Evolutionary conservation across 2,888 invertebrate genomes (phyloP).

Genomic region (Chloromyia formosa): DNA sequence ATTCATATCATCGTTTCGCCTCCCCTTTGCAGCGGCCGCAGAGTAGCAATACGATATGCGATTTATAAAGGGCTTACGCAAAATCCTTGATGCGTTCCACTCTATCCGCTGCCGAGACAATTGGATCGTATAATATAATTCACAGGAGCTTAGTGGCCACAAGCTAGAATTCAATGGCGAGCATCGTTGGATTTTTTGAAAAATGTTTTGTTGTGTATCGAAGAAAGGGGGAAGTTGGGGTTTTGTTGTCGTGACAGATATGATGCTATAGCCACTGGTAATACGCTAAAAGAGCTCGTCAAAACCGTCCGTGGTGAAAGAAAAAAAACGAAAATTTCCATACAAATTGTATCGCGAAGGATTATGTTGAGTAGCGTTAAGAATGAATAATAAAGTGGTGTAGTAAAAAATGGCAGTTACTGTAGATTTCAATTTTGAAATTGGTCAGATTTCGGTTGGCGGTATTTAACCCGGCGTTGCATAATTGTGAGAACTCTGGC

Average conservation of each 20-base stretch:
- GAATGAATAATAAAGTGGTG: conserved; percentile 41
- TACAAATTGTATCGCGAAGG: conserved; percentile 46
- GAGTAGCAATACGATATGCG: neutral
- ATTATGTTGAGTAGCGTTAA: conserved; percentile 42
- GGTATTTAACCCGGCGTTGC: neutral
- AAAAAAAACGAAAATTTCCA: conserved; percentile 43
- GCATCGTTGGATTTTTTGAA: conserved; percentile 20
- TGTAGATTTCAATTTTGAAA: conserved; percentile 41
- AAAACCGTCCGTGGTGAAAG: conserved; percentile 15
- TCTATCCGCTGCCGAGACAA: conserved; percentile 30
- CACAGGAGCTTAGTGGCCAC: conserved; percentile 39
- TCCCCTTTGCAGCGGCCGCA: neutral
- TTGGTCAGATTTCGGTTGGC: conserved; percentile 13
- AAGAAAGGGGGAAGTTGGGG: neutral
- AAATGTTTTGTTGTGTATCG: conserved; percentile 9
- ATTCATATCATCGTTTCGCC: neutral
- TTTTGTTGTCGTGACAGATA: neutral
- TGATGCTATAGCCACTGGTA: neutral
- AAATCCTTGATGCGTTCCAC: conserved; percentile 44
- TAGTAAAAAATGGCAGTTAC: conserved; percentile 38
- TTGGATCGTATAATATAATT: conserved; percentile 44
- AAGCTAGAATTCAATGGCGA: conserved; percentile 40
- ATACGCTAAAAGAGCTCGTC: conserved; percentile 15
- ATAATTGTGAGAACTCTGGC: too few species aligned
- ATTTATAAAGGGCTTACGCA: conserved; percentile 43